A percentile compares a stretch with the other conserved stretches of the same genome.
phyloP scores from a whole-genome alignment of 2,888 invertebrate species.

The Lasioglossum leucozonium region DNA sequence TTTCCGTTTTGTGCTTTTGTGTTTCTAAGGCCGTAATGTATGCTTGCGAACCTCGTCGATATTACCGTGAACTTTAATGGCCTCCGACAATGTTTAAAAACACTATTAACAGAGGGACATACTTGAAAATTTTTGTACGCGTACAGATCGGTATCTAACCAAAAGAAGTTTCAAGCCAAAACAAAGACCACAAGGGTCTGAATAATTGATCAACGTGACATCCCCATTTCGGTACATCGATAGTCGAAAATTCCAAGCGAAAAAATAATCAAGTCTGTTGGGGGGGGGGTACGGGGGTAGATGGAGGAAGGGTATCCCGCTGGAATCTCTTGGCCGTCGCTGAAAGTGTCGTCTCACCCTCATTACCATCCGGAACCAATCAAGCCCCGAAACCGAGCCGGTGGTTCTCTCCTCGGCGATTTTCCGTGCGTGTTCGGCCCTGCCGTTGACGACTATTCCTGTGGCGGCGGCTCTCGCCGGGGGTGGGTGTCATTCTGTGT shows the following conservation, averaged over 20 bases:
- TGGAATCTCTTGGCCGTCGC: conserved; percentile 12
- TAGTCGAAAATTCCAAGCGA: not conserved
- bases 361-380: conserved; percentile 47
- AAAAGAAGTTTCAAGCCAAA: not conserved
- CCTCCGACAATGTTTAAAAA: not conserved
- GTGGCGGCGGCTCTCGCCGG: conserved; percentile 54
- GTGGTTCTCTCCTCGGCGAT: conserved; percentile 33
- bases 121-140: not conserved
- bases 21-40: not conserved
- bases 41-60: not conserved
- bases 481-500: conserved; percentile 82
- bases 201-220: not conserved
- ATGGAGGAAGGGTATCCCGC: not conserved
- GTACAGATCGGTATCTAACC: not conserved
- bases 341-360: conserved; percentile 35
- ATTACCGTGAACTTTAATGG: not conserved
- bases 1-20: not conserved
- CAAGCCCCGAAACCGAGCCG: conserved; percentile 17
- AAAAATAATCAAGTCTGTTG: not conserved
- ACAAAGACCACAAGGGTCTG: not conserved
- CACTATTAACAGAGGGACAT: not conserved
- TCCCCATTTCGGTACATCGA: not conserved
- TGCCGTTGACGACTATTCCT: conserved; percentile 70
- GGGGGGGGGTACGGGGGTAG: not conserved
- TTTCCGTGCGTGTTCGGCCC: conserved; percentile 63